Conservation (phyloP, 2,888 invertebrate species). For the Aelia acuminata region DNA sequence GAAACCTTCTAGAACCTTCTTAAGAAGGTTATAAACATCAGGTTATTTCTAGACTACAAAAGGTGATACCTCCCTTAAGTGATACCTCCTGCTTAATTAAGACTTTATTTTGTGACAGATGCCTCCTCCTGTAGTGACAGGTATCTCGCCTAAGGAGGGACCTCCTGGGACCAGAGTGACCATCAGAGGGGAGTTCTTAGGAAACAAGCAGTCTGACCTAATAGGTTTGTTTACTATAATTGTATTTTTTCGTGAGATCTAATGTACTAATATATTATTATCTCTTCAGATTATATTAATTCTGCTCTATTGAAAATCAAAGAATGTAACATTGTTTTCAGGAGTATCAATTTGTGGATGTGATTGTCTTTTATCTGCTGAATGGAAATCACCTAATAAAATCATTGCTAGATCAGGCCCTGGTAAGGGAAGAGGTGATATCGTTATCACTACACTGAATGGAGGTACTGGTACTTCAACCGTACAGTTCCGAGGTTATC, state of each 20-base stretch:
- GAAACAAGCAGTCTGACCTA: slow-evolving; percentile 86
- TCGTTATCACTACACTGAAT: slow-evolving; percentile 87
- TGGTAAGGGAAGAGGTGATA: slow-evolving; percentile 91
- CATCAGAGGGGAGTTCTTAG: slow-evolving; percentile 96
- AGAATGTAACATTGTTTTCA: slow-evolving; percentile 69
- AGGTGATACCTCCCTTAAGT: not conserved
- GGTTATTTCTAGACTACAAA: not conserved
- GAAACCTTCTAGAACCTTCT: not conserved
- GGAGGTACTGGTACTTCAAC: slow-evolving; percentile 92
- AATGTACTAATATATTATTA: not conserved
- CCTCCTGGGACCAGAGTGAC: slow-evolving; percentile 96
- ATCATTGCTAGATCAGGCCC: slow-evolving; percentile 96
- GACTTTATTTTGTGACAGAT: slow-evolving; percentile 59
- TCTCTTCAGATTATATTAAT: not conserved
- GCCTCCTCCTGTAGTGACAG: slow-evolving; percentile 86
- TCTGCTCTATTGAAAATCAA: not conserved
- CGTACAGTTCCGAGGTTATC: slow-evolving; percentile 83
- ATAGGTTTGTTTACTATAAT: slow-evolving; percentile 72
- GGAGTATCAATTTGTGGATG: slow-evolving; percentile 95
- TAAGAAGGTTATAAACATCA: slow-evolving; percentile 15
- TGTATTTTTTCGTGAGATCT: not conserved
- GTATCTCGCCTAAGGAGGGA: slow-evolving; percentile 98
- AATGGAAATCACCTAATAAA: slow-evolving; percentile 98
- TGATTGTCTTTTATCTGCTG: slow-evolving; percentile 94
- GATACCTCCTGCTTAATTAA: too few relatives aligned